phyloP scores from a whole-genome alignment of 2,113 vertebrate species.

The Sphyrna mokarran region DNA sequence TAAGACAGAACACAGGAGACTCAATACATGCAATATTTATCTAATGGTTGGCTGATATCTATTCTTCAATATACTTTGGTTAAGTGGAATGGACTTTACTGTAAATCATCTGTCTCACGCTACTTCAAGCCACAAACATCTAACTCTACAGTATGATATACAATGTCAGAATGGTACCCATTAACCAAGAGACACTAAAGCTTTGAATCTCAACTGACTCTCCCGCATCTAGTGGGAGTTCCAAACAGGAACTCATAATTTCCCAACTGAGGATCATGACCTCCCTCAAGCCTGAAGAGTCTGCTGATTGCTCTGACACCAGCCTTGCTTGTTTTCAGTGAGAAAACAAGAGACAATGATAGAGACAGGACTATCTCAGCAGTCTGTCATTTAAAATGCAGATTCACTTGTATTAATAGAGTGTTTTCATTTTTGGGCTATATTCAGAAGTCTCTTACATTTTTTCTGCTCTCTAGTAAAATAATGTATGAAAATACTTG shows the following conservation, averaged over 20 bases:
- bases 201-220: not conserved
- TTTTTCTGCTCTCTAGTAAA: not conserved
- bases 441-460: not conserved
- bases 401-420: not conserved
- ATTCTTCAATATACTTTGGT: constrained; percentile 18
- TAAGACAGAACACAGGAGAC: not conserved
- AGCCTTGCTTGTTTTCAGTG: not conserved
- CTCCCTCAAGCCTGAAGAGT: not conserved
- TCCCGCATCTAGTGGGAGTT: not conserved
- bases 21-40: not conserved
- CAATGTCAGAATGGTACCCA: not conserved
- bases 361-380: not conserved
- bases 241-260: not conserved
- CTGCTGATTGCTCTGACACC: not conserved
- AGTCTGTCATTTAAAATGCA: not conserved
- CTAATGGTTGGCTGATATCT: not conserved
- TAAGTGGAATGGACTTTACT: constrained; percentile 5
- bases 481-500: not conserved
- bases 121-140: constrained; percentile 4
- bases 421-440: not conserved
- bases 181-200: constrained; percentile 2
- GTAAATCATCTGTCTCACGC: not conserved
- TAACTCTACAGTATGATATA: not conserved
- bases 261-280: not conserved
- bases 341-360: not conserved